Conservation (phyloP, 2,888 invertebrate genomes). For the Resseliella maxima region DNA sequence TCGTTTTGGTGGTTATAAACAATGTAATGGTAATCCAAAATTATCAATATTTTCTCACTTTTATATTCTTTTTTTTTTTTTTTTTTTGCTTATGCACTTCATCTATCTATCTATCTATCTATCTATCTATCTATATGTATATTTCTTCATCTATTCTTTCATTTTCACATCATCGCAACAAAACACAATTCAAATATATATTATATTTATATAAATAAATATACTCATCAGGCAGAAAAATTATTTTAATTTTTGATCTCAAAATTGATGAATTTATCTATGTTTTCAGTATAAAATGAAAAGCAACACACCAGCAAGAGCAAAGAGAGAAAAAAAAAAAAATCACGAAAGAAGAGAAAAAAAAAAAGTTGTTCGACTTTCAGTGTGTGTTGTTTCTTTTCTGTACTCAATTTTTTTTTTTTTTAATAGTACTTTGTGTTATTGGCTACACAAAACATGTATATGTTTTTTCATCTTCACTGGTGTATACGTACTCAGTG, state of each 20-base stretch:
- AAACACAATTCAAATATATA: background rate
- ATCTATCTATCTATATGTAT: background rate
- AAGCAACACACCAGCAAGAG: conserved; percentile 21
- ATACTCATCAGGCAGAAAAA: background rate
- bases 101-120: background rate
- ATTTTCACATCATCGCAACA: background rate
- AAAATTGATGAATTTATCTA: conserved; percentile 13
- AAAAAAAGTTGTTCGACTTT: conserved; percentile 40
- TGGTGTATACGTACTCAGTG: conserved; percentile 8
- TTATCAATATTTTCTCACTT: background rate
- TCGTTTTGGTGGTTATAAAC: background rate
- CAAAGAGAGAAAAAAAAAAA: no score
- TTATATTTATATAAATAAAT: no score
- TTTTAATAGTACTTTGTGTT: conserved; percentile 32
- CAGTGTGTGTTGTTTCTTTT: conserved; percentile 6
- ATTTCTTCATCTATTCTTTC: background rate
- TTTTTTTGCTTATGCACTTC: no score
- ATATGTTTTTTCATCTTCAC: conserved; percentile 39
- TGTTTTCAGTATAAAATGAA: conserved; percentile 12
- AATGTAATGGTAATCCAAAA: background rate
- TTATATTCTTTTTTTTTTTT: no score
- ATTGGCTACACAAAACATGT: conserved; percentile 43
- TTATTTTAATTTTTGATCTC: background rate
- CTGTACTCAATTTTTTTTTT: background rate
- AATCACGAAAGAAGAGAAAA: background rate